Base-by-base conservation (phyloP, 2,113 vertebrate species). In the Eonycteris spelaea region DNA sequence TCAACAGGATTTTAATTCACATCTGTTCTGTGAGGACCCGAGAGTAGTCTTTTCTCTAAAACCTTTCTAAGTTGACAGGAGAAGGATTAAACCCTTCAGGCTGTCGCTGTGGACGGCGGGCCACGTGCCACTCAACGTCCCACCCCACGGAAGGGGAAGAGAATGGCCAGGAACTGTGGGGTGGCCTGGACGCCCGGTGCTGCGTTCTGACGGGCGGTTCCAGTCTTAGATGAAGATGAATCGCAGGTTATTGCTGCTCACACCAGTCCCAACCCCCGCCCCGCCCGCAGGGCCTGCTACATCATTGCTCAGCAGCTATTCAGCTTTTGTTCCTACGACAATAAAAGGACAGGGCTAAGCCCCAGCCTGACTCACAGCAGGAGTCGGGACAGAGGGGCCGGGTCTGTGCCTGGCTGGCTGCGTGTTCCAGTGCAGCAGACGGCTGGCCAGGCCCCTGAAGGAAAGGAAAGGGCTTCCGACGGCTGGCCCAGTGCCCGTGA, bases 351-450 rank as follows among this genome's bases (percentile, higher is more conserved):
- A 65, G 67, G 90, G 70, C 57, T 93, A 59, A 87, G 43, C 80
- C 53, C 45, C 26, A 87, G 88, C 35, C 87, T 88, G 88, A 86
- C 85, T 90, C 93, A 88, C 68, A 83, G 15, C 40, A 79, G 51
- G 63, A 79, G 55, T 70, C n/a, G n/a, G n/a, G n/a, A n/a, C n/a
- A n/a, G n/a, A n/a, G n/a, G n/a, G n/a, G n/a, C n/a, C n/a, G n/a
- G n/a, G n/a, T n/a, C n/a, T n/a, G n/a, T n/a, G n/a, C n/a, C n/a
- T n/a, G n/a, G n/a, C n/a, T n/a, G n/a, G n/a, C n/a, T n/a, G n/a
- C 67, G 82, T 61, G n/a, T 40, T 68, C 65, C 45, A 45, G 40
- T 12, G 43, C 18, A 59, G n/a, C 65, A 26, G 14, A 70, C 8
- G 24, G n/a, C 28, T 14, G 11, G 87, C 63, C 12, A 21, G 43